A percentile compares a stretch with the other conserved stretches of the same genome.
These are phyloP conservation scores for Drosophila subsilvestris DNA, from an alignment of 2,888 invertebrate genomes.

Conservation along the genomic window DNA sequence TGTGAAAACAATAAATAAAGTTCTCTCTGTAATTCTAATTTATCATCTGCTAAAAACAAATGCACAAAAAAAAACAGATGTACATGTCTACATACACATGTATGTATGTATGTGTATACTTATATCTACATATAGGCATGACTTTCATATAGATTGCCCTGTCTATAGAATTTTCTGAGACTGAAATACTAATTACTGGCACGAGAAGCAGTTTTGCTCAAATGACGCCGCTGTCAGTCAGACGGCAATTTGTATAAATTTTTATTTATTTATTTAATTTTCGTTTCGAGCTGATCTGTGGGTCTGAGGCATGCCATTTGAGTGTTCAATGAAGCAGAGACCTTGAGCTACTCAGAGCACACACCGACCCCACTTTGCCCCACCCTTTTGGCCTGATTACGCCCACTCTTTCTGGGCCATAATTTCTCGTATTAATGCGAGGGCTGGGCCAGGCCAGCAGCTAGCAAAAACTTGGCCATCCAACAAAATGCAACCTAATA, in stretches of 20 bases:
- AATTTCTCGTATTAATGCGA: constrained; percentile 45
- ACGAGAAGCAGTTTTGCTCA: constrained; percentile 19
- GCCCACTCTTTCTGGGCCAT: constrained; percentile 17
- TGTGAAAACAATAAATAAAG: not conserved
- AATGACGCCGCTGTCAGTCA: constrained; percentile 12
- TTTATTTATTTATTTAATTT: constrained; percentile 28
- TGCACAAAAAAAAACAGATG: not conserved
- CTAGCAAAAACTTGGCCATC: constrained; percentile 17
- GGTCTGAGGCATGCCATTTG: constrained; percentile 18
- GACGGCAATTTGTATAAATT: constrained; percentile 51
- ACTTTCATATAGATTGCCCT: not conserved
- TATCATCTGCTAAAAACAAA: constrained; percentile 6
- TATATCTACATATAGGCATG: not conserved
- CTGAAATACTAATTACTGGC: constrained; percentile 57
- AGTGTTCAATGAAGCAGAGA: constrained; percentile 15
- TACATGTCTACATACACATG: not conserved
- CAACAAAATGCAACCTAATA: constrained; percentile 64
- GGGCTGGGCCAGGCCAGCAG: constrained; percentile 13
- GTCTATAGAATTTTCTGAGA: constrained; percentile 18
- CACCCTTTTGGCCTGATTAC: constrained; percentile 6
- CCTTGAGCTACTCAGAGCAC: constrained; percentile 21
- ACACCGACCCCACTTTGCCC: no score
- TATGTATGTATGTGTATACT: no score
- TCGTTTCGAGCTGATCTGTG: constrained; percentile 14
- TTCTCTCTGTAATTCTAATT: not conserved